Percentiles rank a stretch among this genome's conserved stretches.
Conservation (phyloP, 92 coral and sea anemone species). For the Epizoanthus ramosus region DNA sequence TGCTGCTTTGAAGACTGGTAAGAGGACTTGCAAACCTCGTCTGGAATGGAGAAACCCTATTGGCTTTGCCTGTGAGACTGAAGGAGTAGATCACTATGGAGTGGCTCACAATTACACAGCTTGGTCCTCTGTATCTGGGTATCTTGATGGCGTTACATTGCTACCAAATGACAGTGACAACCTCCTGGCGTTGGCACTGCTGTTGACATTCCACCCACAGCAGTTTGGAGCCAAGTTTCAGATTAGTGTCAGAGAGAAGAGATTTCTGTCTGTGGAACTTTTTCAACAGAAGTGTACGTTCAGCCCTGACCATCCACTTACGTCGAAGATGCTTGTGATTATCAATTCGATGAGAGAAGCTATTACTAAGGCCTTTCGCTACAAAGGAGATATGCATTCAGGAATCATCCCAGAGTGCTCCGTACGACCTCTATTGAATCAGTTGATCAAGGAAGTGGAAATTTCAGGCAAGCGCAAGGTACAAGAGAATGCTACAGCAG, state of each 20-base stretch:
- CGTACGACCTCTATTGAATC: conserved; percentile 12
- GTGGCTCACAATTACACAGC: conserved; percentile 12
- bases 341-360: conserved; percentile 19
- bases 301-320: conserved; percentile 19
- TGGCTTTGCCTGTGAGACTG: conserved; percentile 38
- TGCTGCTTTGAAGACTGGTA: background rate
- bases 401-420: conserved; percentile 29
- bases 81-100: conserved; percentile 12
- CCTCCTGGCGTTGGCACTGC: conserved; percentile 13
- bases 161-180: conserved; percentile 35
- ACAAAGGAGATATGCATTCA: conserved; percentile 8
- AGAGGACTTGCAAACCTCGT: background rate
- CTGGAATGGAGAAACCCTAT: conserved; percentile 40
- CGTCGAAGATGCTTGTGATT: conserved; percentile 6
- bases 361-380: conserved; percentile 13
- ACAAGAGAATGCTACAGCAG: background rate
- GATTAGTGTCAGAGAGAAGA: conserved; percentile 6
- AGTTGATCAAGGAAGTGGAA: conserved; percentile 1
- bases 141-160: conserved; percentile 30
- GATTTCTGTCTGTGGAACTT: conserved; percentile 16
- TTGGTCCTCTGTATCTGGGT: background rate
- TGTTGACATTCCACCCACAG: conserved; percentile 39
- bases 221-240: conserved; percentile 37
- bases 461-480: background rate
- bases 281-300: conserved; percentile 22